A percentile compares a stretch with the other conserved stretches of the same genome.
Conservation (phyloP, 2,113 vertebrate species). For the Megaceryle maxima region DNA sequence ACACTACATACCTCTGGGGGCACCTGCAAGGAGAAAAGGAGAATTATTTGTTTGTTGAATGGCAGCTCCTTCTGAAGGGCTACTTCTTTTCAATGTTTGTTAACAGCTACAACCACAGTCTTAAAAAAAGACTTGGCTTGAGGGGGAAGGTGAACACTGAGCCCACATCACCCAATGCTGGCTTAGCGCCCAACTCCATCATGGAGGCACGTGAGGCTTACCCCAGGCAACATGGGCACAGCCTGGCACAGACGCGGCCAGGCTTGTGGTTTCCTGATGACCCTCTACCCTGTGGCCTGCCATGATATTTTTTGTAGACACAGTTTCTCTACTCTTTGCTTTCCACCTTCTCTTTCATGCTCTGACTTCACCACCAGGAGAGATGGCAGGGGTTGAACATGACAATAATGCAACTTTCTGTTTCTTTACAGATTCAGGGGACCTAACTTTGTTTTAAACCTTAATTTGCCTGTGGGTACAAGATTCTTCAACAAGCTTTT, state of each 20-base stretch:
- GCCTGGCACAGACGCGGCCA: neutral
- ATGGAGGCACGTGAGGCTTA: neutral
- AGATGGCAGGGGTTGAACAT: neutral
- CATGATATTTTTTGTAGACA: neutral
- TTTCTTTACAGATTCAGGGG: neutral
- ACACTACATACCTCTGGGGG: constrained; percentile 74
- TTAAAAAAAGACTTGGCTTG: neutral
- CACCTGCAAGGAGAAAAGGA: constrained; percentile 66
- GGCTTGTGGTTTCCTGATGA: neutral
- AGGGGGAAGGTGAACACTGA: neutral
- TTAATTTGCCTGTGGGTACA: neutral
- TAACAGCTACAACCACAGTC: neutral
- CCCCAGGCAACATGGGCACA: rapidly evolving
- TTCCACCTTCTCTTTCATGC: neutral
- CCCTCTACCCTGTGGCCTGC: neutral
- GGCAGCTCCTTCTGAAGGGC: neutral
- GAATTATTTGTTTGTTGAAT: neutral
- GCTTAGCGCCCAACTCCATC: neutral
- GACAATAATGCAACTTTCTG: neutral
- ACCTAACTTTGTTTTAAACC: neutral
- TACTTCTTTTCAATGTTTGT: neutral
- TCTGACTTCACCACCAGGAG: neutral
- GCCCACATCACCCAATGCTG: neutral
- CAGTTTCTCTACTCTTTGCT: too few relatives aligned
- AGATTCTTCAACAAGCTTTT: neutral